phyloP scores from a whole-genome alignment of 2,797 vertebrate genomes.

The Gymnodraco acuticeps region DNA sequence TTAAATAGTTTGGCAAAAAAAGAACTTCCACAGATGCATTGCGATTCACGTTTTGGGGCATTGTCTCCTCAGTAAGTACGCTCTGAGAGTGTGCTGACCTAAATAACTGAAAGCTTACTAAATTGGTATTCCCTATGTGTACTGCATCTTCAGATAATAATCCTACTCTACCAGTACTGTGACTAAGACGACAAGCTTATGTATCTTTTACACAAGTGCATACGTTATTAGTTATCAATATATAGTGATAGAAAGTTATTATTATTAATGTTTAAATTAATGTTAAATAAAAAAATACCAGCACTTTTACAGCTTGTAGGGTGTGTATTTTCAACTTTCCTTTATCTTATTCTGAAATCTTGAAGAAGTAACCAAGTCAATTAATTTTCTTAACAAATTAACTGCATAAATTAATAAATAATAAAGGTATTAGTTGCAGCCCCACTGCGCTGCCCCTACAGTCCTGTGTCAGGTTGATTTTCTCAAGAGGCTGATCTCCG shows the following conservation, averaged over 20 bases:
- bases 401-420: not conserved
- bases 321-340: not conserved
- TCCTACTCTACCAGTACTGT: too few relatives aligned
- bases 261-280: not conserved
- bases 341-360: not conserved
- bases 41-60: too few relatives aligned
- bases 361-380: not conserved
- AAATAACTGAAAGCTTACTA: too few relatives aligned
- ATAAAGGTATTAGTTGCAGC: not conserved
- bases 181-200: not conserved
- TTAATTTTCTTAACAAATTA: not conserved
- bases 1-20: too few relatives aligned
- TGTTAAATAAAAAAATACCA: not conserved
- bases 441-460: too few relatives aligned
- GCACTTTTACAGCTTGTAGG: not conserved
- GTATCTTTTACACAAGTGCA: not conserved
- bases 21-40: too few relatives aligned
- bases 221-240: not conserved
- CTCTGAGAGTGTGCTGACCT: too few relatives aligned
- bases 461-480: constrained; percentile 5
- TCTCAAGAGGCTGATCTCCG: constrained; percentile 14
- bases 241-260: not conserved
- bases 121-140: not conserved
- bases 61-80: too few relatives aligned
- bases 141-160: not conserved